Conservation (phyloP, 2,888 invertebrate genomes). For the Tiphia femorata region DNA sequence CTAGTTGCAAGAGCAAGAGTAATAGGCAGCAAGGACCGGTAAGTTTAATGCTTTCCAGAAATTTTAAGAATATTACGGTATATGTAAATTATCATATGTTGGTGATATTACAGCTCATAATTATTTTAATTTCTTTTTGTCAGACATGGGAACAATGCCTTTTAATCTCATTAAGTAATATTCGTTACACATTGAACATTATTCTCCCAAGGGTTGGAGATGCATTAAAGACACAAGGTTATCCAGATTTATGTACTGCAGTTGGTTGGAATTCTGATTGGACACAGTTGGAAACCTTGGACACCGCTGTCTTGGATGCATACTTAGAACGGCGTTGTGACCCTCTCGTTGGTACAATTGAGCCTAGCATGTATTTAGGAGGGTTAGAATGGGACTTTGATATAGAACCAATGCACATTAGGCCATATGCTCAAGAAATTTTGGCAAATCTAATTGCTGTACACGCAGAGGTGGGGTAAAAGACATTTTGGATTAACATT, state of each 20-base stretch:
- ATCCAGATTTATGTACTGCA: conserved; percentile 74
- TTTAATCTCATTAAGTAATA: conserved; percentile 89
- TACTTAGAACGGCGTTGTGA: conserved; percentile 93
- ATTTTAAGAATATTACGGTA: neutral
- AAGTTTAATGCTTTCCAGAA: conserved; percentile 31
- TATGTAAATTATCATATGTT: neutral
- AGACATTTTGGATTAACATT: neutral
- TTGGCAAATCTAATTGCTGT: conserved; percentile 85
- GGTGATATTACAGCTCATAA: neutral
- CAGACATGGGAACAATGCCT: conserved; percentile 84
- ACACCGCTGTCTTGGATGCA: conserved; percentile 79
- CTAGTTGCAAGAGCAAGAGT: conserved; percentile 63
- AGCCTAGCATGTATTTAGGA: conserved; percentile 95
- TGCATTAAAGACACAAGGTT: conserved; percentile 78
- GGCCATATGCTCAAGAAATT: conserved; percentile 91
- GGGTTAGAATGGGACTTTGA: conserved; percentile 88
- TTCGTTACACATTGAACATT: conserved; percentile 83
- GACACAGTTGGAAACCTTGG: conserved; percentile 74
- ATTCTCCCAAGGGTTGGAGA: conserved; percentile 79
- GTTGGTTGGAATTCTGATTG: conserved; percentile 70
- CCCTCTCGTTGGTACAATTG: conserved; percentile 95
- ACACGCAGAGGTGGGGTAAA: conserved; percentile 76
- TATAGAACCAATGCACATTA: conserved; percentile 80
- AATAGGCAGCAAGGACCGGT: conserved; percentile 61
- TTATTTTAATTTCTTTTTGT: conserved; percentile 47